These are phyloP conservation scores for Xylocopa sonorina DNA, from an alignment of 1,140 invertebrate genomes.

Conservation along the genomic window DNA sequence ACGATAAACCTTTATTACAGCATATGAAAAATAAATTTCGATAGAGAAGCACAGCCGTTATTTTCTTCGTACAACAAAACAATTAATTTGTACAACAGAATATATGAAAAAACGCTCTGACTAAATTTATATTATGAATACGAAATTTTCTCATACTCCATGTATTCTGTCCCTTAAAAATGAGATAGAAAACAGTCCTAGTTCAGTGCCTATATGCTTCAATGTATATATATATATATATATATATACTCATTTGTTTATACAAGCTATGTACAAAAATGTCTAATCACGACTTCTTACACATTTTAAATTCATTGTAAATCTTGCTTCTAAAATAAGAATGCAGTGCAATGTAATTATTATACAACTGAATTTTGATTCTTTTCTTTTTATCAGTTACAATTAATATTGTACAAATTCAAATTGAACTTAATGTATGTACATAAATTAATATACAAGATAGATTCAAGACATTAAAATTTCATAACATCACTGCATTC, in stretches of 20 bases:
- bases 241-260: slow-evolving; percentile 66
- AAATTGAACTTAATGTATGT: slow-evolving; percentile 37
- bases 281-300: slow-evolving; percentile 51
- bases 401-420: slow-evolving; percentile 21
- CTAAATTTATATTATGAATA: slow-evolving; percentile 29
- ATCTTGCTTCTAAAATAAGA: slow-evolving; percentile 49
- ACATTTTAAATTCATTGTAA: slow-evolving; percentile 50
- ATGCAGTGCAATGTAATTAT: slow-evolving; percentile 56
- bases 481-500: slow-evolving; percentile 48
- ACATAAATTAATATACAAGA: slow-evolving; percentile 28
- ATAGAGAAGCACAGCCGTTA: slow-evolving; percentile 49
- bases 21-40: slow-evolving; percentile 33
- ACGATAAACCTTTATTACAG: slow-evolving; percentile 28
- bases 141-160: slow-evolving; percentile 21
- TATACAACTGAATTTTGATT: slow-evolving; percentile 10
- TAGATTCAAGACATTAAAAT: slow-evolving; percentile 1
- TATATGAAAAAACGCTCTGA: slow-evolving; percentile 33
- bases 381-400: neutral
- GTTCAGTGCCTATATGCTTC: slow-evolving; percentile 24
- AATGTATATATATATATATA: no score
- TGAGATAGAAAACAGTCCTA: slow-evolving; percentile 54
- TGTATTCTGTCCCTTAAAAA: slow-evolving; percentile 41
- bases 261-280: slow-evolving; percentile 78
- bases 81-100: slow-evolving; percentile 36
- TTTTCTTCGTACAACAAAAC: slow-evolving; percentile 32